phyloP scores from a whole-genome alignment of 2,888 invertebrate genomes.

The Heliconius ethilla region DNA sequence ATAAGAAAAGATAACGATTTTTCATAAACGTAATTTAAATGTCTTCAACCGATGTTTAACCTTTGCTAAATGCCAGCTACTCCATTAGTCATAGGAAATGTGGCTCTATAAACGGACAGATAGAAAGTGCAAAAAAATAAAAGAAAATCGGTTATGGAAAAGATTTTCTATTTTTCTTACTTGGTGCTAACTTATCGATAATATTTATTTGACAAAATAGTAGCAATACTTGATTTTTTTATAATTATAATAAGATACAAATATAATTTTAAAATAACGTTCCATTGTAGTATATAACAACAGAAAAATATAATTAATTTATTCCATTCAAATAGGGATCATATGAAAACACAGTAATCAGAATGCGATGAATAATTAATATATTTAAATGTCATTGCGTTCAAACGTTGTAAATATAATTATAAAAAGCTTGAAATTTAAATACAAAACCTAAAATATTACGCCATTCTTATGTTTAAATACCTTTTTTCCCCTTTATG shows the following conservation, averaged over 20 bases:
- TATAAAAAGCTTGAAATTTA: background rate
- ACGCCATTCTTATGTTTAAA: too few relatives aligned
- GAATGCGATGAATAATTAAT: slow-evolving; percentile 13
- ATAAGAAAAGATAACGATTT: too few relatives aligned
- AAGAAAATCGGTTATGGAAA: background rate
- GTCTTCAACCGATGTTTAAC: background rate
- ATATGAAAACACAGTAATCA: slow-evolving; percentile 6
- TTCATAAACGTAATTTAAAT: background rate
- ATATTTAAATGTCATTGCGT: slow-evolving; percentile 3
- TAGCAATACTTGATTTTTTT: background rate
- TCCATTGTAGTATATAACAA: background rate
- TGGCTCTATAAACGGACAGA: background rate
- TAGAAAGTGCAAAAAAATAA: slow-evolving; percentile 7
- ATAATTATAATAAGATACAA: background rate
- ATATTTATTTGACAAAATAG: too few relatives aligned
- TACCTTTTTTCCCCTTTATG: too few relatives aligned
- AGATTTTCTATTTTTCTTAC: background rate
- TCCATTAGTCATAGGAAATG: slow-evolving; percentile 12
- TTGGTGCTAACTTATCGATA: background rate
- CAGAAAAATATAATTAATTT: background rate
- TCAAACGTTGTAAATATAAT: background rate
- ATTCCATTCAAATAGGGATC: slow-evolving; percentile 1
- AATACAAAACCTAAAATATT: background rate
- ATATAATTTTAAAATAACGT: background rate
- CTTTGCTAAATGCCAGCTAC: slow-evolving; percentile 6